phyloP scores from a whole-genome alignment of 2,888 invertebrate species.

The Venustoraphidia nigricollis region DNA sequence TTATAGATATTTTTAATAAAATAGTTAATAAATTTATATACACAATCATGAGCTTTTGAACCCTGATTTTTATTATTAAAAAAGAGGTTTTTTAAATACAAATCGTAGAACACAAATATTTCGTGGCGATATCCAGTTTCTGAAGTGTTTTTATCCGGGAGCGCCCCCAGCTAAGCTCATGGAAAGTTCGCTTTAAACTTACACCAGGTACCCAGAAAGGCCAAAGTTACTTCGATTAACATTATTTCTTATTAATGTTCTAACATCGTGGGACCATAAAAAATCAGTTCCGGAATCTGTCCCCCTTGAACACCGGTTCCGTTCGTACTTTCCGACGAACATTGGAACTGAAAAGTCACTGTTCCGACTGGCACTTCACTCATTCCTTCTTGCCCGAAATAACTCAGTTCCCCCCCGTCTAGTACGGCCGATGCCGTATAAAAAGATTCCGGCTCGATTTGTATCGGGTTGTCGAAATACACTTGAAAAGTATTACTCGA shows the following conservation, averaged over 20 bases:
- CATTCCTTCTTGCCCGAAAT: constrained; percentile 94
- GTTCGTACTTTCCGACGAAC: constrained; percentile 93
- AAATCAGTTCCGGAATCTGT: constrained; percentile 92
- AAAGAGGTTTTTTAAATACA: too few relatives aligned
- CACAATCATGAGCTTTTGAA: too few relatives aligned
- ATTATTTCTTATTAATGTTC: constrained; percentile 16
- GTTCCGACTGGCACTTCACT: constrained; percentile 86
- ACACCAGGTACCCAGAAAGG: neutral
- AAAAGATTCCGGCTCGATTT: constrained; percentile 85
- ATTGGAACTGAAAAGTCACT: constrained; percentile 94
- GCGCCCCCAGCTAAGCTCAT: too few relatives aligned
- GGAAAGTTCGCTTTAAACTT: too few relatives aligned
- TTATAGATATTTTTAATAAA: too few relatives aligned
- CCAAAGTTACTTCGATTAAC: neutral
- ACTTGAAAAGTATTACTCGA: constrained; percentile 92
- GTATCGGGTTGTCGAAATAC: constrained; percentile 67
- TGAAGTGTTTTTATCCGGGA: too few relatives aligned
- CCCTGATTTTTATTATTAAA: too few relatives aligned
- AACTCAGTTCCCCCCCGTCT: constrained; percentile 87
- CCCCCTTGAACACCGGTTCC: constrained; percentile 96
- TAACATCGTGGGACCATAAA: constrained; percentile 68
- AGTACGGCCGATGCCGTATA: constrained; percentile 93
- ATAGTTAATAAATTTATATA: too few relatives aligned
- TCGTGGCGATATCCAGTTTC: too few relatives aligned
- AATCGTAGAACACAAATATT: too few relatives aligned